Evolutionary conservation across 2,113 vertebrate genomes (phyloP).

Genomic region (Sorex fumeus): DNA sequence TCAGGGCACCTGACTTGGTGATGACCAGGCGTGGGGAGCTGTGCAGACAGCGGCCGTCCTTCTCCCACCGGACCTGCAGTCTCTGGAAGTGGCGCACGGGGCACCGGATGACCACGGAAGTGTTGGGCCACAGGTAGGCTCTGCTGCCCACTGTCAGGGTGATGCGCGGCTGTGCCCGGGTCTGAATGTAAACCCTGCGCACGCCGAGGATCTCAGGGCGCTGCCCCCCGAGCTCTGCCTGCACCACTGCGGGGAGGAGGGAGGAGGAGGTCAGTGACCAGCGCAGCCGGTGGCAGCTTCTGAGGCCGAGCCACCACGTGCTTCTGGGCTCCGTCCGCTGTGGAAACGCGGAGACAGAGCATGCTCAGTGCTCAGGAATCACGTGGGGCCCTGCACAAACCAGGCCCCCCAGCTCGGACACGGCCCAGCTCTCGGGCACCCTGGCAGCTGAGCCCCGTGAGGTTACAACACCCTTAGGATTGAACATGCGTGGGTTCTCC

Average conservation of each 20-base stretch:
- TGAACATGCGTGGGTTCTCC: no score
- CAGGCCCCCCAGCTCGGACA: no score
- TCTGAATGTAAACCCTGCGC: conserved; percentile 94
- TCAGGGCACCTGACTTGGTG: conserved; percentile 93
- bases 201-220: conserved; percentile 90
- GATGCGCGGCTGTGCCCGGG: conserved; percentile 92
- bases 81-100: conserved; percentile 93
- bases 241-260: conserved; percentile 81
- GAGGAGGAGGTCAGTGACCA: neutral
- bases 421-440: no score
- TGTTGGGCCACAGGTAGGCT: conserved; percentile 95
- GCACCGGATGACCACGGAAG: conserved; percentile 94
- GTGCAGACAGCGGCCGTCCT: conserved; percentile 89
- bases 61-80: conserved; percentile 93
- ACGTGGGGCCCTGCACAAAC: no score
- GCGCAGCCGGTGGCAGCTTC: no score
- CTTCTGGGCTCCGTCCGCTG: neutral
- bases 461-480: no score
- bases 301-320: neutral
- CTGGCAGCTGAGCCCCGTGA: no score
- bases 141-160: conserved; percentile 93
- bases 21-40: conserved; percentile 90
- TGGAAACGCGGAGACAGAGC: neutral
- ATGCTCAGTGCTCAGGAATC: neutral
- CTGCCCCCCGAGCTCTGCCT: conserved; percentile 63